Base-by-base conservation (phyloP, 2,113 vertebrate species). In the Clarias batrachus region DNA sequence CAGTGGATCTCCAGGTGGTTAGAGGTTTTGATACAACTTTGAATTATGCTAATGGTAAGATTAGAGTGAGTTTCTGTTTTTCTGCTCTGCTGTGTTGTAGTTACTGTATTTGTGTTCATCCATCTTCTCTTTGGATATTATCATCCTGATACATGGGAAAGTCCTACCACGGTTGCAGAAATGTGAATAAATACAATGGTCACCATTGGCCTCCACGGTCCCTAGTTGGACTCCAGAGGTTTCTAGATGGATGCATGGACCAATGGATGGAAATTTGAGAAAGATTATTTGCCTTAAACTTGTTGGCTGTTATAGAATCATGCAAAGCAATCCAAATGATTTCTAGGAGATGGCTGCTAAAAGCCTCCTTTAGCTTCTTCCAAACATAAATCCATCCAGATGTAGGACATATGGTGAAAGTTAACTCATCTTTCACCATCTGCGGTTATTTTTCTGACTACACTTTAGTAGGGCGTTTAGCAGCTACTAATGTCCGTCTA, bases 11-110 rank as follows among this genome's bases (percentile, higher is more conserved):
- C 14, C 21, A 17, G 65, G 6, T 54, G 63, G 56, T 85, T 78
- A 71, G 19, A 25, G 33, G 54, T 16, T 68, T 41, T 21, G 25
- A 54, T 84, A 56, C 21, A 77, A 62, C 25, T 63, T 48, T 17
- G 77, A 63, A 85, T 78, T 30, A 85, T 56, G 30, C 71, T 81
- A 70, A 81, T 60, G 25, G 63, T 70, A 37, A 25, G 54, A 54
- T 70, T 80, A 86, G 52, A 57, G 62, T 48, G 9, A 30, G 48
- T 78, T 59, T 30, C 37, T 41, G 52, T 60, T 11, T 70, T 77
- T 86, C 52, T 70, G 76, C 66, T 70, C 27, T 86, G 59, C n/a
- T 77, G 57, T 33, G 63, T 27, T 9, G 33, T n/a, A 65, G 59
- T 78, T 56, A 37, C 33, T 37, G 33, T 37, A 78, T 56, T 27